phyloP scores from a whole-genome alignment of 2,888 invertebrate genomes.

The Eugnorisma glareosa region DNA sequence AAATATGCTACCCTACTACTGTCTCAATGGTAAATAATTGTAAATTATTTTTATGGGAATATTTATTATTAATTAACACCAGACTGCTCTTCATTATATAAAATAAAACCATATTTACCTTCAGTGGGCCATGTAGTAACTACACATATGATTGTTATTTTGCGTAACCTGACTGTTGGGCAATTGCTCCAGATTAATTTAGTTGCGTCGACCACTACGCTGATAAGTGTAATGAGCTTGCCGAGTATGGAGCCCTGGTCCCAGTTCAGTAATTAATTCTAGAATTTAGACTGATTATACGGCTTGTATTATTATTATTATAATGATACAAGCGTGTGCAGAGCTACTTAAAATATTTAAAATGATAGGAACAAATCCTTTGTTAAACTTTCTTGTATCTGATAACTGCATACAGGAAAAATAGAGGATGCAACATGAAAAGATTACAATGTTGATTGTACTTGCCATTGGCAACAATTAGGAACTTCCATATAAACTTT shows the following conservation, averaged over 20 bases:
- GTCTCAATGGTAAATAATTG: not conserved
- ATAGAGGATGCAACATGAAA: not conserved
- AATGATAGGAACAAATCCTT: no score
- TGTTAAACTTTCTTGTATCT: not conserved
- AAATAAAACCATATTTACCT: not conserved
- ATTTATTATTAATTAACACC: not conserved
- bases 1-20: not conserved
- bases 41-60: not conserved
- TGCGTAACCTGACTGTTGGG: slow-evolving; percentile 32
- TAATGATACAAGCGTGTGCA: not conserved
- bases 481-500: no score
- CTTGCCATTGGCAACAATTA: not conserved
- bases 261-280: slow-evolving; percentile 19
- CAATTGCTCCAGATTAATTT: slow-evolving; percentile 35
- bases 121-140: slow-evolving; percentile 8
- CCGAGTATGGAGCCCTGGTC: slow-evolving; percentile 13
- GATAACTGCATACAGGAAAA: not conserved
- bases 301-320: not conserved
- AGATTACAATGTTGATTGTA: not conserved
- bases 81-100: not conserved
- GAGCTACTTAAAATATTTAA: no score
- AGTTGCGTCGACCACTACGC: slow-evolving; percentile 25
- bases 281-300: slow-evolving; percentile 26
- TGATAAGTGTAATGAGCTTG: slow-evolving; percentile 42
- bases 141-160: slow-evolving; percentile 37